Base-by-base conservation (phyloP, 2,888 invertebrate species). In the Galerucella nymphaeae region DNA sequence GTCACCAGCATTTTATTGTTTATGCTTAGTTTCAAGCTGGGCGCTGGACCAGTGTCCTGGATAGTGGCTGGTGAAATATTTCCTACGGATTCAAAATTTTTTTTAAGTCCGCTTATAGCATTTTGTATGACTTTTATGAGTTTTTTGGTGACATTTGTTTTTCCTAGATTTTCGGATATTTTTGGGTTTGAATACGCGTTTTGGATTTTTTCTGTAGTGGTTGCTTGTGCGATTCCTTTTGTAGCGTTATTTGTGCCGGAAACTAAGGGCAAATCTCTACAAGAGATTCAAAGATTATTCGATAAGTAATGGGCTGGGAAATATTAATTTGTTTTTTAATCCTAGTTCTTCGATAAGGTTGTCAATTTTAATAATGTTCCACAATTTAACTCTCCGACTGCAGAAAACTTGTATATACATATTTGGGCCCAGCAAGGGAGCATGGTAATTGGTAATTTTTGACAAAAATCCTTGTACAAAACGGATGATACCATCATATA, bases 1-100 rank as follows among this genome's bases (percentile, higher is more conserved):
- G 88, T 95, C 4, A 84, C 90, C 4, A 90, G 93, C 0, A 85
- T 95, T 53, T 89, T 94, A 1, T 78, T 92, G 14, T 95, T 92
- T 87, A 92, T 94, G 73, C 86, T 91, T 67, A 90, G 92, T 0
- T 95, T 94, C 86, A 92, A 93, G 74, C 4, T 82, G 86, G 90
- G 91, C 1, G 90, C 93, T 65, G 94, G 96, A 1, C 93, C 94
- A 0, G 84, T 95, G 50, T 92, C 94, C 0, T 95, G 95, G 94
- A 92, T 94, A 0, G 91, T 95, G 53, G 90, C 94, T 88, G 92
- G 93, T 0, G 96, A 96, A 85, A 90, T 96, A 85, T 92, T 96
- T 85, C 91, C 96, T 42, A 87, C 92, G 0, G 92, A 93, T 78
- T 92, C 94, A 1, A 94, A 94, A 85, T 90, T 93, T 0, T 87